Percentiles rank a stretch among this genome's conserved stretches.
Conservation (phyloP, 2,113 vertebrate species). For the Ciconia boyciana region DNA sequence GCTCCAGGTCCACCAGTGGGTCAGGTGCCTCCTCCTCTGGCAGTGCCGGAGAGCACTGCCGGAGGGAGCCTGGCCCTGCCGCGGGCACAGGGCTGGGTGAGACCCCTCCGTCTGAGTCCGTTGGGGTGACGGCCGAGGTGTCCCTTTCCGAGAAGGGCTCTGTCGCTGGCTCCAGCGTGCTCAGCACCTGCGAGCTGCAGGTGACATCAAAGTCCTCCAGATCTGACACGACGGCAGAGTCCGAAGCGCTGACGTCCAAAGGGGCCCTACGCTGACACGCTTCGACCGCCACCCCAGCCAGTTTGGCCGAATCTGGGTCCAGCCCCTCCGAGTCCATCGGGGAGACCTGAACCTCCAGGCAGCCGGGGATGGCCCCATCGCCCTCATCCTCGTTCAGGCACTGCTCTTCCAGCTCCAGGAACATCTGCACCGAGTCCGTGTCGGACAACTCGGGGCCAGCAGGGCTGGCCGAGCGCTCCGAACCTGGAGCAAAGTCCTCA, state of each 20-base stretch:
- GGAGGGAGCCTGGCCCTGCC: not conserved
- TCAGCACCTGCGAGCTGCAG: conserved; percentile 69
- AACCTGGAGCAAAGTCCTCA: conserved; percentile 8
- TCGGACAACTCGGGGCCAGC: conserved; percentile 67
- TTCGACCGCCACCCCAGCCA: not conserved
- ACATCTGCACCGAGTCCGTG: conserved; percentile 91
- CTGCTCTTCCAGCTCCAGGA: conserved; percentile 91
- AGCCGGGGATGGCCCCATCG: conserved; percentile 2
- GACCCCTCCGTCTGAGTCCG: conserved; percentile 50
- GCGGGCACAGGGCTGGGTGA: conserved; percentile 45
- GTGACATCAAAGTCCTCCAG: conserved; percentile 66
- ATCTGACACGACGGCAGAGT: conserved; percentile 54
- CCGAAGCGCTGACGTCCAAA: conserved; percentile 43
- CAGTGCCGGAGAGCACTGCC: not conserved
- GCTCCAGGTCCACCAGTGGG: not conserved
- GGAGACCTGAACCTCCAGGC: conserved; percentile 41
- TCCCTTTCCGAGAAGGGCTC: conserved; percentile 62
- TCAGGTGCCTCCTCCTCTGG: not conserved
- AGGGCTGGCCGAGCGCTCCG: not conserved
- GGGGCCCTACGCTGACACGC: not conserved
- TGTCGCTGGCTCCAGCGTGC: conserved; percentile 43
- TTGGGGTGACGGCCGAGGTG: conserved; percentile 33
- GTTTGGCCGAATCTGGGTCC: conserved; percentile 19
- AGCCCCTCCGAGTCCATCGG: not conserved
- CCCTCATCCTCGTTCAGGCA: conserved; percentile 77